Base-by-base conservation (phyloP, 2,888 invertebrate genomes). In the Cephus sareptanus region DNA sequence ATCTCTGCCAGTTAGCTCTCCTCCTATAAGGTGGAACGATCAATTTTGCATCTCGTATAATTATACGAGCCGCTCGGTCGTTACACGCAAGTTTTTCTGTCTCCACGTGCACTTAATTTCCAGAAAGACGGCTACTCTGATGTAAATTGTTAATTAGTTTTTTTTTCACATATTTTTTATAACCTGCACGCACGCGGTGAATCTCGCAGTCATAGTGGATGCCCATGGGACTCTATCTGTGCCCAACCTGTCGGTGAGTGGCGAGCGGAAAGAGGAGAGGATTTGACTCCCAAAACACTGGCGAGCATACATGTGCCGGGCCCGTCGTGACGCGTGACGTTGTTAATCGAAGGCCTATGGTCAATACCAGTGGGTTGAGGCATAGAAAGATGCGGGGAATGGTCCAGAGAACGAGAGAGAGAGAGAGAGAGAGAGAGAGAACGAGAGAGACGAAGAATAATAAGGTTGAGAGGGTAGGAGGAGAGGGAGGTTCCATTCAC, bases 371-470 rank as follows among this genome's bases (percentile, higher is more conserved):
- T 56, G 56, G 9, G 56, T 23, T 23, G 56, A 15, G 23, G 56
- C 23, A 56, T 56, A 56, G 56, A 56, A 23, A 23, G 56, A 56
- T 9, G 56, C 23, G 56, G 56, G 6, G 56, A 56, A 56, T 23
- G 56, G 56, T 56, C 56, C 56, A 56, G 23, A 23, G 37, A 37
- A 37, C 3, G 0, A 35, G 35, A 37, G 56, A 37, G 31, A 35
- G 34, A 74, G 34, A 75, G 30, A n/a, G 15, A 31, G 74, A 77
- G 69, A 74, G 34, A 77, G 30, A 34, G n/a, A 68, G 71, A 77
- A 40, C 33, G 37, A 40, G 68, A 68, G 68, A 80, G 77, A 79
- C 68, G 34, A 68, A 31, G 76, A 34, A 33, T 56, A 73, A 77
- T 9, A 69, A 37, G 12, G 74, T 30, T 68, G 34, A 34, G 23